These are phyloP conservation scores for Fratercula arctica DNA, from an alignment of 2,797 vertebrate genomes.

Conservation along the genomic window DNA sequence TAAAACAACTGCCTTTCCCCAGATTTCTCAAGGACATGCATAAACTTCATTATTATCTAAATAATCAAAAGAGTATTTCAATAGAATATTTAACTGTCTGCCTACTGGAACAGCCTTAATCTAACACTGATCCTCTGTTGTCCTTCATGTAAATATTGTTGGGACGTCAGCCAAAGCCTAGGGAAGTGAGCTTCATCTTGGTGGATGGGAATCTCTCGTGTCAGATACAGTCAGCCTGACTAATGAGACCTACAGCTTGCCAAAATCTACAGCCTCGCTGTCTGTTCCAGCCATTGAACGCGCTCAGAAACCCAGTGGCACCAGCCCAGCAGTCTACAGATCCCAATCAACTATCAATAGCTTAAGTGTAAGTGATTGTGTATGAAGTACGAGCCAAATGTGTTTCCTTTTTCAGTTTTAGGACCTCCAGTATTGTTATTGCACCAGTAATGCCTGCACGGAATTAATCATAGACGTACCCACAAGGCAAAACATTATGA, in stretches of 20 bases:
- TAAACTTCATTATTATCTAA: conserved; percentile 62
- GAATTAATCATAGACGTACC: conserved; percentile 69
- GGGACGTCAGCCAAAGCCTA: conserved; percentile 83
- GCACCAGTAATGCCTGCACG: conserved; percentile 65
- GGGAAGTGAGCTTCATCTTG: conserved; percentile 75
- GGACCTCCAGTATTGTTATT: conserved; percentile 69
- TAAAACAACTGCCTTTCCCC: conserved; percentile 55
- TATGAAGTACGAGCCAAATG: conserved; percentile 70
- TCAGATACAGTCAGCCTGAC: conserved; percentile 90
- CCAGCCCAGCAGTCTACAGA: conserved; percentile 70
- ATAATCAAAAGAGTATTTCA: conserved; percentile 65
- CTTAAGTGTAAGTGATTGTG: conserved; percentile 77
- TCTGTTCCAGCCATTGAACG: conserved; percentile 73
- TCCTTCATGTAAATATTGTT: conserved; percentile 75
- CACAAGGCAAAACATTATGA: conserved; percentile 66
- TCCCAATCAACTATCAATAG: conserved; percentile 77
- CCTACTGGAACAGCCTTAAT: conserved; percentile 66
- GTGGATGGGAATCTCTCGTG: conserved; percentile 84
- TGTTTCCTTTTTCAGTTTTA: conserved; percentile 71
- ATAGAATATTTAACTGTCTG: conserved; percentile 62
- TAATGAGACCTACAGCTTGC: conserved; percentile 86
- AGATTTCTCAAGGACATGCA: conserved; percentile 66
- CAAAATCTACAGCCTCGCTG: conserved; percentile 76
- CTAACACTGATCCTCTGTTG: conserved; percentile 66
- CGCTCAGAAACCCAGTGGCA: conserved; percentile 73